Base-by-base conservation (phyloP, 2,888 invertebrate genomes). In the Sesia bembeciformis region DNA sequence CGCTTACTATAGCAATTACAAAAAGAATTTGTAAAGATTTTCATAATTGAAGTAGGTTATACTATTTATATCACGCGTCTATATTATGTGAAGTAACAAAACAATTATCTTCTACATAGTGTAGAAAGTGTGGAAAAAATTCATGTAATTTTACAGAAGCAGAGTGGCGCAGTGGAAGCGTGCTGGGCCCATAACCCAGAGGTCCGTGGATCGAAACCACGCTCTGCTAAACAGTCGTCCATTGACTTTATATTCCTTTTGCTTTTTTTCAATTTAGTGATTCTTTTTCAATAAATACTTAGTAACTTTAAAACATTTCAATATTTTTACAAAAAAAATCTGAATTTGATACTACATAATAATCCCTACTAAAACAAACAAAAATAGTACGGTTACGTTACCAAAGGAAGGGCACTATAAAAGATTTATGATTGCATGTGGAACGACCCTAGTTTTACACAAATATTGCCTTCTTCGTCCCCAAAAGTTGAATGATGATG, bases 181-280 rank as follows among this genome's bases (percentile, higher is more conserved):
- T 92, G 92, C 92, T 92, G 92, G 91, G 91, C 91, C 91, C 91
- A 92, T 92, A 92, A 92, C 93, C 94, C 94, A 95, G 94, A 94
- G 94, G 93, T 94, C 94, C 94, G 94, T 94, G 93, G 93, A 93
- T 93, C 93, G 94, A 93, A 93, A 93, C 93, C 93, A 93, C 91
- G 93, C 92, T 92, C 91, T 92, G 91, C 91, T 91, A 91, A 39
- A 3, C 7, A 3, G 7, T 42, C 7, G 5, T 42, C 7, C 1
- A 1, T 42, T 42, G 42, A 6, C 1, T 42, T 42, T 42, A 38
- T 49, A 4, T 23, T 1, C 5, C 1, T 49, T 5, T n/a, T 4
- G 6, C 5, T 1, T 38, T 39, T 39, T 50, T 50, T 38, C 4
- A 41, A 6, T 41, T 41, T 41, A 41, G 1, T 23, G 2, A 23